phyloP scores from a whole-genome alignment of 2,797 vertebrate genomes.

The Notolepis coatsorum region DNA sequence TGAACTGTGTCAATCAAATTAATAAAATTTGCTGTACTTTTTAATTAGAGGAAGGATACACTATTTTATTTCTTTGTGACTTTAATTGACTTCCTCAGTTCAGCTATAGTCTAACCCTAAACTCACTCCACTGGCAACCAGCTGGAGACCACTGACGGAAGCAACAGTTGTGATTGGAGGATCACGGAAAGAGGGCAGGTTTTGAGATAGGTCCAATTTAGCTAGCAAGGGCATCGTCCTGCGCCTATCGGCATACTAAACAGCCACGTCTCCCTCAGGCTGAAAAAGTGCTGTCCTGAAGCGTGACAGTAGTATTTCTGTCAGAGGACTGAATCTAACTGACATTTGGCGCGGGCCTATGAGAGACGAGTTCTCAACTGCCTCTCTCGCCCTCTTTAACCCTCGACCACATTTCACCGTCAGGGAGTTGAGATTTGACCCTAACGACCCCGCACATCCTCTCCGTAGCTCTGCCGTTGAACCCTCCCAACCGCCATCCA shows the following conservation, averaged over 20 bases:
- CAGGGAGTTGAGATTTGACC: conserved; percentile 37
- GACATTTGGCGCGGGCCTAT: neutral
- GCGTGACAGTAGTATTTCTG: neutral
- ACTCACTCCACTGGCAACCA: neutral
- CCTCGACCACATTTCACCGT: conserved; percentile 46
- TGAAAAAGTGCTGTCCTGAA: neutral
- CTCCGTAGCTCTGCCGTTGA: conserved; percentile 56
- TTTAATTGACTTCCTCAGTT: no score
- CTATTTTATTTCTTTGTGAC: no score
- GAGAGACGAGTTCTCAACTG: neutral
- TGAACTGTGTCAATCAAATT: no score
- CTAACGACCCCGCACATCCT: conserved; percentile 68
- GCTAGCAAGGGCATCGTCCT: no score
- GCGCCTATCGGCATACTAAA: neutral
- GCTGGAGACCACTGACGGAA: no score
- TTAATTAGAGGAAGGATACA: no score
- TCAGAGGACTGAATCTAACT: neutral
- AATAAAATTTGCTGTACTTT: no score
- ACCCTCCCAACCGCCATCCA: conserved; percentile 34
- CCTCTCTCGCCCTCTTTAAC: conserved; percentile 51
- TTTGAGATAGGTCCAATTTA: no score
- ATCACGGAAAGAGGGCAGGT: no score
- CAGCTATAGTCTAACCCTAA: neutral
- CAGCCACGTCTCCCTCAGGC: neutral
- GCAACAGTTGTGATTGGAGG: neutral